Conservation (phyloP, 2,113 vertebrate species). For the Geococcyx californianus region DNA sequence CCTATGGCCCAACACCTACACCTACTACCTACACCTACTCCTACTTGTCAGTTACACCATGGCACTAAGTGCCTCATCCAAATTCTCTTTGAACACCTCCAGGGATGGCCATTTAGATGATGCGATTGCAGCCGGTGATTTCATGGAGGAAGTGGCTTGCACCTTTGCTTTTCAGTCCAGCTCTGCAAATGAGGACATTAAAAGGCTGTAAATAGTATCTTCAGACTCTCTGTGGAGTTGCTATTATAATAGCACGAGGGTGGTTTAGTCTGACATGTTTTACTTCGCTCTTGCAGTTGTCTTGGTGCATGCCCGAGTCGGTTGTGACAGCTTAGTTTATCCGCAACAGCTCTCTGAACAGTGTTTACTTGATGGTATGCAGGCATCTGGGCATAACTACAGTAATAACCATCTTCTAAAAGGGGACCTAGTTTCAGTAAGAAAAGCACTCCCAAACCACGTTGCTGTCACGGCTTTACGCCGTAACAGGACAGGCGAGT, state of each 20-base stretch:
- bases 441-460: neutral
- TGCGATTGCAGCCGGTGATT: neutral
- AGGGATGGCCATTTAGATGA: neutral
- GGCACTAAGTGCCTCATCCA: too few relatives aligned
- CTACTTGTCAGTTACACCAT: too few relatives aligned
- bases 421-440: neutral
- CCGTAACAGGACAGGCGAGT: neutral
- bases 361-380: neutral
- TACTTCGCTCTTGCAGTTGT: neutral
- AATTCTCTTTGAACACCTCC: too few relatives aligned
- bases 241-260: neutral
- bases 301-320: neutral
- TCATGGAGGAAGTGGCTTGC: neutral
- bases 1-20: too few relatives aligned
- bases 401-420: neutral
- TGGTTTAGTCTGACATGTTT: neutral
- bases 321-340: slow-evolving; percentile 6
- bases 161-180: neutral
- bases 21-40: too few relatives aligned
- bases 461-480: neutral
- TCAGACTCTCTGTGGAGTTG: neutral
- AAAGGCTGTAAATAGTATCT: neutral
- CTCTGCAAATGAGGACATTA: neutral
- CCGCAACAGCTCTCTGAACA: neutral
- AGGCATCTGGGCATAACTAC: neutral